phyloP scores from a whole-genome alignment of 2,113 vertebrate species.

The Pelvicachromis taeniatus region DNA sequence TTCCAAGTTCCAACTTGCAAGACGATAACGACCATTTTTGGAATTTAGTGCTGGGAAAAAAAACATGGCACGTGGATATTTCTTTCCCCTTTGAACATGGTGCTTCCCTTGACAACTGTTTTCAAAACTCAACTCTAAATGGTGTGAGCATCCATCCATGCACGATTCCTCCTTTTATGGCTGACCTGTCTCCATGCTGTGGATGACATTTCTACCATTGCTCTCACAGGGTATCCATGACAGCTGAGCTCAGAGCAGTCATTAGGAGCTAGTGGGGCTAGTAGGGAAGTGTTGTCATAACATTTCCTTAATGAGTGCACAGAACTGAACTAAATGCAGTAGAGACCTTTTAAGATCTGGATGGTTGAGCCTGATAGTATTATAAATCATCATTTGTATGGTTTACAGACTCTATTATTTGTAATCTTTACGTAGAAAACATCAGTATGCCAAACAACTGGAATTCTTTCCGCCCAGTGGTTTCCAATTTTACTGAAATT shows the following conservation, averaged over 20 bases:
- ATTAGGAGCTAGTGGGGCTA: neutral
- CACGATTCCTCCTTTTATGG: slow-evolving; percentile 30
- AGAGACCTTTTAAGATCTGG: neutral
- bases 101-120: neutral
- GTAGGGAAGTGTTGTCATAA: neutral
- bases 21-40: neutral
- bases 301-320: neutral
- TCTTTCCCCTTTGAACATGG: neutral
- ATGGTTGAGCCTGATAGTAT: neutral
- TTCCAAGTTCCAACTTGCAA: too few relatives aligned
- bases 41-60: neutral
- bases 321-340: neutral
- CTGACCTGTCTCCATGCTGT: neutral
- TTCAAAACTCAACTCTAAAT: neutral
- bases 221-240: slow-evolving; percentile 26
- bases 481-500: neutral
- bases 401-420: neutral
- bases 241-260: slow-evolving; percentile 4
- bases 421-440: neutral
- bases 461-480: neutral
- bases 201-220: neutral
- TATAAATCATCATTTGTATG: neutral
- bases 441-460: neutral
- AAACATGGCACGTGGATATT: neutral
- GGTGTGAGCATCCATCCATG: slow-evolving; percentile 11